A percentile compares a stretch with the other conserved stretches of the same genome.
phyloP scores from a whole-genome alignment of 2,797 vertebrate species.

The Acanthopagrus latus region DNA sequence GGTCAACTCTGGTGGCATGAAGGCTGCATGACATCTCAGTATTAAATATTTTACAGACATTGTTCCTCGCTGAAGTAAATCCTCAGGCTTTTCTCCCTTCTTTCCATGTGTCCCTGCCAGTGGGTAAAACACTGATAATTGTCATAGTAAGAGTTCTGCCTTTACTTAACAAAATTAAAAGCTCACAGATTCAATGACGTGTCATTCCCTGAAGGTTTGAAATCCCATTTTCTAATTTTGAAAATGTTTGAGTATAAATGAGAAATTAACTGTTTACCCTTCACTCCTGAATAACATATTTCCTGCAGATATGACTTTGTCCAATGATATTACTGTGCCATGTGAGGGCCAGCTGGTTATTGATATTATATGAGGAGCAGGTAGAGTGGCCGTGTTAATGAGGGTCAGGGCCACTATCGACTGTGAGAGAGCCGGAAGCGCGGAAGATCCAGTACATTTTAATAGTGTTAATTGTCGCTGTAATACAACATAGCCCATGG shows the following conservation, averaged over 20 bases:
- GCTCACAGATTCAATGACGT: slow-evolving; percentile 33
- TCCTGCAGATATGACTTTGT: slow-evolving; percentile 44
- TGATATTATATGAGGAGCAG: slow-evolving; percentile 61
- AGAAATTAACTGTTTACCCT: slow-evolving; percentile 26
- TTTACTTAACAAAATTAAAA: slow-evolving; percentile 50
- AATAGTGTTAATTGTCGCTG: slow-evolving; percentile 65
- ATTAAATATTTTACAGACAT: slow-evolving; percentile 35
- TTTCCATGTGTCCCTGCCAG: slow-evolving; percentile 47
- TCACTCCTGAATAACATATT: slow-evolving; percentile 2
- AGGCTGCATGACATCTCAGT: slow-evolving; percentile 11
- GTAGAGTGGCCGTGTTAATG: slow-evolving; percentile 73
- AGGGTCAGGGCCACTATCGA: slow-evolving; percentile 63
- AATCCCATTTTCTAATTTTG: slow-evolving; percentile 37
- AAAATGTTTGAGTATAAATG: slow-evolving; percentile 49
- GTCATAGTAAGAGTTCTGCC: slow-evolving; percentile 19
- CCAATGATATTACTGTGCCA: slow-evolving; percentile 31
- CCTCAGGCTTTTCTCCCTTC: slow-evolving; percentile 8
- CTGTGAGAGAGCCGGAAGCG: slow-evolving; percentile 44
- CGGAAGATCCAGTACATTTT: slow-evolving; percentile 51
- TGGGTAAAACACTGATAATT: slow-evolving; percentile 34
- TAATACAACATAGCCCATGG: slow-evolving; percentile 53
- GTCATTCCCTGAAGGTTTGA: slow-evolving; percentile 47
- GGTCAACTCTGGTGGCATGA: slow-evolving; percentile 14
- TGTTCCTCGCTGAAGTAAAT: slow-evolving; percentile 41
- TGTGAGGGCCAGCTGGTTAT: slow-evolving; percentile 49